Evolutionary conservation across 37 sponge, comb jelly and placozoan species (phyloP), one percentile per base, ranked within the genome.

Genomic region (Dysidea cf. avara): DNA sequence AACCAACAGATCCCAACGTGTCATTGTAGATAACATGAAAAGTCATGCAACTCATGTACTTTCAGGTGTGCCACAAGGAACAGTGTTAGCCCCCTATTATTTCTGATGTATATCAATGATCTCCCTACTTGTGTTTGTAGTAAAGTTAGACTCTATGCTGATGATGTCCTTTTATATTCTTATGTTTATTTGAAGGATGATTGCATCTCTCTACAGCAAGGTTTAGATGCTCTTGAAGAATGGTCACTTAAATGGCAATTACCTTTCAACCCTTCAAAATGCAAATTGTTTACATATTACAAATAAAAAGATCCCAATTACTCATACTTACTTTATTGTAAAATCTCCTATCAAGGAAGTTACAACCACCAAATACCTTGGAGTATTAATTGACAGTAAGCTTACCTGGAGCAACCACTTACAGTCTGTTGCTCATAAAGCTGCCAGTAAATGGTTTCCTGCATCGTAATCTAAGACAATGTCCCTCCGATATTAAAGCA

Each of bases 41-140:
- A 43, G 46, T 9, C 46, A 43, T 9, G 5, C 46, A 12, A 43
- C 46, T 9, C 46, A 5, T 12, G 46, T 43, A 12, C 46, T 43
- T 43, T 43, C 46, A 12, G 46, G 46, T 5, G 46, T 43, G 46
- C n/a, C n/a, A n/a, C n/a, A n/a, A n/a, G n/a, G n/a, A n/a, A n/a
- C n/a, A n/a, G n/a, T n/a, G n/a, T n/a, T n/a, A n/a, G n/a, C n/a
- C n/a, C n/a, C n/a, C n/a, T n/a, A 49, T 16, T 49, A n/a, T n/a
- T n/a, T n/a, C n/a, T n/a, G n/a, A n/a, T 56, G 6, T 56, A 29
- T 56, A 56, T 56, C 7, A 56, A 56, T 26, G 58, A 56, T 26
- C 14, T 56, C 4, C 58, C 58, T 29, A 13, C 25, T 26, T 56
- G 29, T 29, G 58, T 56, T 56, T 12, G 11, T 12, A 26, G 7